A percentile compares a stretch with the other conserved stretches of the same genome.
Conservation (phyloP, 2,888 invertebrate genomes). For the Epinotia bilunana region DNA sequence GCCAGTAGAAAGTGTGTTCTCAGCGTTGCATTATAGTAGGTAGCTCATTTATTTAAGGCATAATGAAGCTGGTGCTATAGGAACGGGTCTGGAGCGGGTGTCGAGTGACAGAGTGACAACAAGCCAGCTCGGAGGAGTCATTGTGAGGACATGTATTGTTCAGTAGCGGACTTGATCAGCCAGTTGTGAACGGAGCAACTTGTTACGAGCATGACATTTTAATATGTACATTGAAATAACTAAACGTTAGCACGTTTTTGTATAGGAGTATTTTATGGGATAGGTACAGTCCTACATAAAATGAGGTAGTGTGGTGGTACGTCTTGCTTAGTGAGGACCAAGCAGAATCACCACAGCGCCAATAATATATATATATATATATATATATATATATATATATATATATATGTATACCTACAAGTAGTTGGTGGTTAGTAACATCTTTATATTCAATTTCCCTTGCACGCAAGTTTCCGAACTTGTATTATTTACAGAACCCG, state of each 20-base stretch:
- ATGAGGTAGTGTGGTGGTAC: no score
- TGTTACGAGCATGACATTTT: constrained; percentile 19
- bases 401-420: no score
- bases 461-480: not conserved
- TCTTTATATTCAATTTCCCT: no score
- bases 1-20: constrained; percentile 23
- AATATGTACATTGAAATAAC: constrained; percentile 11
- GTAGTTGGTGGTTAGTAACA: no score
- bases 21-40: constrained; percentile 8
- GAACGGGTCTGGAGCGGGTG: constrained; percentile 46
- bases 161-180: constrained; percentile 58
- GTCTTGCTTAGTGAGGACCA: no score
- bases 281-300: not conserved
- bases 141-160: constrained; percentile 59
- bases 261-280: not conserved
- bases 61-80: constrained; percentile 6
- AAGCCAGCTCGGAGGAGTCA: constrained; percentile 51
- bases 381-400: no score
- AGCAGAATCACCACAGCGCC: no score
- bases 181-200: constrained; percentile 42
- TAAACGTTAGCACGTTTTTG: not conserved
- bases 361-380: no score
- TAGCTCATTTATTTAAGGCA: constrained; percentile 19
- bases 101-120: constrained; percentile 63
- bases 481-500: not conserved